phyloP scores from a whole-genome alignment of 2,797 vertebrate species.

The Gymnothorax reevesii region DNA sequence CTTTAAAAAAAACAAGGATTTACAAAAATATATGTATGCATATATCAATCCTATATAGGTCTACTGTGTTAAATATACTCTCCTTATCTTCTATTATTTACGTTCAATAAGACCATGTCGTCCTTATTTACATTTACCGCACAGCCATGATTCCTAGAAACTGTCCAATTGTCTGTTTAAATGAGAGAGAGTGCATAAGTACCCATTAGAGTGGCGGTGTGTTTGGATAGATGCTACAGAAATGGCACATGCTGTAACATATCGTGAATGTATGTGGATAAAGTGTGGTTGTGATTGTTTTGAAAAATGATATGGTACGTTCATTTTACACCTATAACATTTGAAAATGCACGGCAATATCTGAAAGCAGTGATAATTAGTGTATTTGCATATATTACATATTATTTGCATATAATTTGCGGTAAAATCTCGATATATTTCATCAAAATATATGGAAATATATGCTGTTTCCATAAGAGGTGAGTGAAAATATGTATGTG shows the following conservation, averaged over 20 bases:
- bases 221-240: background rate
- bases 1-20: slow-evolving; percentile 57
- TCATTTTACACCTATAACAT: background rate
- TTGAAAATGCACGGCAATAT: background rate
- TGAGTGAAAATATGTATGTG: background rate
- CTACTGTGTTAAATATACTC: slow-evolving; percentile 27
- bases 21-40: slow-evolving; percentile 66
- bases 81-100: slow-evolving; percentile 21
- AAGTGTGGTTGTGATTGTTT: no score
- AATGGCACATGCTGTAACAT: background rate
- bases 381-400: background rate
- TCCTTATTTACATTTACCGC: slow-evolving; percentile 20
- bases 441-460: background rate
- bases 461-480: background rate
- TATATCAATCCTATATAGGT: slow-evolving; percentile 42
- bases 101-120: slow-evolving; percentile 6
- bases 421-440: background rate
- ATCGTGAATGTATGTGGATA: background rate
- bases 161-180: background rate
- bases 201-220: background rate
- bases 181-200: background rate
- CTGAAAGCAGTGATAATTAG: background rate
- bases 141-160: background rate
- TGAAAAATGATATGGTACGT: background rate
- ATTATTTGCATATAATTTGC: background rate